Percentiles rank a stretch among this genome's conserved stretches.
phyloP scores from a whole-genome alignment of 2,888 invertebrate genomes.

The Agonum fuliginosum region DNA sequence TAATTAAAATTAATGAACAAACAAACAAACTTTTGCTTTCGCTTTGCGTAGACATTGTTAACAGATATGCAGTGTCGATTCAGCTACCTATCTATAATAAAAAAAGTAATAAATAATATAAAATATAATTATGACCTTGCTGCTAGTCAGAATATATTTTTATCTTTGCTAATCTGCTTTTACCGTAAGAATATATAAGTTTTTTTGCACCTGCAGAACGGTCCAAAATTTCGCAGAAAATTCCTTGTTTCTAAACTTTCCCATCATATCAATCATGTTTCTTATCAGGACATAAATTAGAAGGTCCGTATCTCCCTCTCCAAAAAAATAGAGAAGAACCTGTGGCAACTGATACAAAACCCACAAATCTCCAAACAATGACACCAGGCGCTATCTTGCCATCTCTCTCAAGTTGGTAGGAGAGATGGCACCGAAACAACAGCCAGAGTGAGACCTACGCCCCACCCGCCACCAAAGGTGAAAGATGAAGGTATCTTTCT shows the following conservation, averaged over 20 bases:
- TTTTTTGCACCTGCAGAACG: background rate
- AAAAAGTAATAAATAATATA: too few relatives aligned
- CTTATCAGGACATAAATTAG: slow-evolving; percentile 36
- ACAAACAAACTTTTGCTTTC: too few relatives aligned
- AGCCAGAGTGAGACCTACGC: background rate
- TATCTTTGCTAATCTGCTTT: too few relatives aligned
- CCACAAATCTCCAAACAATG: slow-evolving; percentile 41
- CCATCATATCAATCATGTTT: slow-evolving; percentile 33
- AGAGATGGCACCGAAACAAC: slow-evolving; percentile 18
- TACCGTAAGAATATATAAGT: too few relatives aligned
- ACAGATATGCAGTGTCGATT: too few relatives aligned
- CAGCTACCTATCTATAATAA: too few relatives aligned
- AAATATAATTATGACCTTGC: too few relatives aligned
- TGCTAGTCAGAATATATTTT: too few relatives aligned
- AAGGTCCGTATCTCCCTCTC: slow-evolving; percentile 5
- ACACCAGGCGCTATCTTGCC: slow-evolving; percentile 27
- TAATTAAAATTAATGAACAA: too few relatives aligned
- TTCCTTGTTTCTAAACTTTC: background rate
- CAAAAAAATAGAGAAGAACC: background rate
- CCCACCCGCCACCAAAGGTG: background rate
- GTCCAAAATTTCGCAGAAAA: background rate
- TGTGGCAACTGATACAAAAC: slow-evolving; percentile 38
- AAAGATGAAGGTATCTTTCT: too few relatives aligned
- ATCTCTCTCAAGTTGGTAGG: background rate
- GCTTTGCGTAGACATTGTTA: too few relatives aligned